phyloP scores from a whole-genome alignment of 2,888 invertebrate species.

The Acleris emargana region DNA sequence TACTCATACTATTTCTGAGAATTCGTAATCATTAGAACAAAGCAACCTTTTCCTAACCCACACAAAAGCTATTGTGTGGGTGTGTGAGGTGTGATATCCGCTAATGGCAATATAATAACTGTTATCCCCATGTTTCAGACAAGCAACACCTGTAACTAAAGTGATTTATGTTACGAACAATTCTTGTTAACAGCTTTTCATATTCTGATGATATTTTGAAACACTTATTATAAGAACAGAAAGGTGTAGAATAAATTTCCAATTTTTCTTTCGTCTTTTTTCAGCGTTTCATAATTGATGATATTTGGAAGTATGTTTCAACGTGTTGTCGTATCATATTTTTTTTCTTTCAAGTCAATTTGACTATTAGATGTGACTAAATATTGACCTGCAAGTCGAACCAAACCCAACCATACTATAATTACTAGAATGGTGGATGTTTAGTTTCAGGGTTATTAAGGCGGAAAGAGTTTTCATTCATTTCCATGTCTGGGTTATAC shows the following conservation, averaged over 20 bases:
- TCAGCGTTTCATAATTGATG: too few relatives aligned
- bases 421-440: too few relatives aligned
- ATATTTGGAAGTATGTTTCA: too few relatives aligned
- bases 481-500: too few relatives aligned
- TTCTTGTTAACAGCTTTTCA: constrained; percentile 16
- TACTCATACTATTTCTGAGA: constrained; percentile 14
- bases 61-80: constrained; percentile 9
- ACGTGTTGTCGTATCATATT: too few relatives aligned
- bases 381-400: too few relatives aligned
- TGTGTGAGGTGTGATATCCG: constrained; percentile 17
- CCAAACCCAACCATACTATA: too few relatives aligned
- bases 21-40: not conserved
- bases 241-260: not conserved
- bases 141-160: constrained; percentile 28
- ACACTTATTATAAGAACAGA: not conserved
- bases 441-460: too few relatives aligned
- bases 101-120: constrained; percentile 33
- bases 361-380: too few relatives aligned
- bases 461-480: too few relatives aligned
- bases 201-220: constrained; percentile 16
- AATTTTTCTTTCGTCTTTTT: not conserved
- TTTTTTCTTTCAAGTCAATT: too few relatives aligned
- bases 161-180: constrained; percentile 32
- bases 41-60: not conserved
- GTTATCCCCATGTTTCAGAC: constrained; percentile 27